These are phyloP conservation scores for Corvus hawaiiensis DNA, from an alignment of 2,113 vertebrate species.

Conservation along the genomic window DNA sequence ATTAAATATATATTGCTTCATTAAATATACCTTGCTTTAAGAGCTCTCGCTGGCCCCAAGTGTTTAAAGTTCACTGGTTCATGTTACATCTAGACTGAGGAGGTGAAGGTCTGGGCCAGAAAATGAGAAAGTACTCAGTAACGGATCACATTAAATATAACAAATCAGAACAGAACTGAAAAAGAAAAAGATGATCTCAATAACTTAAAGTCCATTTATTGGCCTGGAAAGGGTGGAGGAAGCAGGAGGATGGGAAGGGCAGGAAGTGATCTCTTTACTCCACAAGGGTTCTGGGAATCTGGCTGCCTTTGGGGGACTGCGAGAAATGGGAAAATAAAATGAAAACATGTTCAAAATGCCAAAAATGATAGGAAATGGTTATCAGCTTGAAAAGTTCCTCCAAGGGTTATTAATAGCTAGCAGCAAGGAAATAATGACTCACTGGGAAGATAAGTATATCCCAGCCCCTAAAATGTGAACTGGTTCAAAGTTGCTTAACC, in stretches of 20 bases:
- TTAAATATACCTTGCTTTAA: background rate
- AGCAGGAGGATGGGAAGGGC: constrained; percentile 24
- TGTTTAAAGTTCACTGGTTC: background rate
- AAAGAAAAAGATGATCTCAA: background rate
- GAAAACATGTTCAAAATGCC: constrained; percentile 38
- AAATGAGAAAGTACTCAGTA: background rate
- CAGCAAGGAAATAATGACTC: constrained; percentile 48
- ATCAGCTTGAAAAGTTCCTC: constrained; percentile 66
- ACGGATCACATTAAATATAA: background rate
- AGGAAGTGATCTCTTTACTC: constrained; percentile 42
- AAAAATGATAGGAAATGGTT: constrained; percentile 63
- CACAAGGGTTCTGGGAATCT: constrained; percentile 20
- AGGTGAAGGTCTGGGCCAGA: background rate
- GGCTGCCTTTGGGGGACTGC: constrained; percentile 13
- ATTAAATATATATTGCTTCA: background rate
- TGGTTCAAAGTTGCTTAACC: constrained; percentile 33
- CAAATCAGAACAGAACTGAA: background rate
- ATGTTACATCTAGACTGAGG: background rate
- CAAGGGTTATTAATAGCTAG: constrained; percentile 50
- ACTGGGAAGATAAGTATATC: constrained; percentile 33
- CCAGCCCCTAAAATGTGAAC: background rate
- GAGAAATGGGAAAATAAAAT: constrained; percentile 65
- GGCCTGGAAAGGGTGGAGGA: constrained; percentile 39
- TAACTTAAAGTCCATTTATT: constrained; percentile 10
- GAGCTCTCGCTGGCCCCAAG: background rate